Evolutionary conservation across 2,888 invertebrate species (phyloP).

Genomic region (Penaeus monodon): DNA sequence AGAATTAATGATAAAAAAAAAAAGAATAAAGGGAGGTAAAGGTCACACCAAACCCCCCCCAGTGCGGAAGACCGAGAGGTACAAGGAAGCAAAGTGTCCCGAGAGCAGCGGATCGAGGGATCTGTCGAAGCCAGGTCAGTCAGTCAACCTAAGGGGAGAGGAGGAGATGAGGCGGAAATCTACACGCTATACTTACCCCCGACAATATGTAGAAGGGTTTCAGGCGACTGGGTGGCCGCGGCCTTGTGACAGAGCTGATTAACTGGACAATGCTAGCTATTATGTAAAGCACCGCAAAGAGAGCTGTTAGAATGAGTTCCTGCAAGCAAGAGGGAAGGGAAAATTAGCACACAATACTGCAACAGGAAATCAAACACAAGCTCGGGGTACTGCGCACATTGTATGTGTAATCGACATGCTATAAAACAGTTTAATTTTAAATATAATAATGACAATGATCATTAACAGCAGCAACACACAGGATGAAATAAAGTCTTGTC

Average conservation of each 20-base stretch:
- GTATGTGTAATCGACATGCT: too few relatives aligned
- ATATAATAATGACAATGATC: too few relatives aligned
- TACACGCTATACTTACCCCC: slow-evolving; percentile 61
- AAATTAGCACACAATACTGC: slow-evolving; percentile 53
- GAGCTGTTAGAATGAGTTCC: slow-evolving; percentile 65
- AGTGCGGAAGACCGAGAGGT: too few relatives aligned
- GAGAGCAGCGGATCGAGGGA: too few relatives aligned
- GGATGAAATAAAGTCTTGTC: too few relatives aligned
- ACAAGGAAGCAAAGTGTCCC: too few relatives aligned
- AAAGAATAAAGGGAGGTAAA: too few relatives aligned
- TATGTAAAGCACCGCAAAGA: slow-evolving; percentile 65
- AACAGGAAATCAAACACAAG: slow-evolving; percentile 48
- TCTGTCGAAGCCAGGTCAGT: not conserved
- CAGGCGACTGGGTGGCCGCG: slow-evolving; percentile 62
- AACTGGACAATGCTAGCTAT: slow-evolving; percentile 65
- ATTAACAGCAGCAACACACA: too few relatives aligned
- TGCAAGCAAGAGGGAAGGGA: slow-evolving; percentile 62
- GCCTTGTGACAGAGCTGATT: slow-evolving; percentile 62
- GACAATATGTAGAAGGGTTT: slow-evolving; percentile 64
- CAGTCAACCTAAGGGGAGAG: not conserved
- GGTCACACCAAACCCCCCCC: too few relatives aligned
- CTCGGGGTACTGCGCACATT: not conserved
- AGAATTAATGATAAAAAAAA: too few relatives aligned
- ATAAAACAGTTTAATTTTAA: too few relatives aligned
- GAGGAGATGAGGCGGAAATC: slow-evolving; percentile 1